phyloP scores from a whole-genome alignment of 2,113 vertebrate species.

The Phocoena phocoena region DNA sequence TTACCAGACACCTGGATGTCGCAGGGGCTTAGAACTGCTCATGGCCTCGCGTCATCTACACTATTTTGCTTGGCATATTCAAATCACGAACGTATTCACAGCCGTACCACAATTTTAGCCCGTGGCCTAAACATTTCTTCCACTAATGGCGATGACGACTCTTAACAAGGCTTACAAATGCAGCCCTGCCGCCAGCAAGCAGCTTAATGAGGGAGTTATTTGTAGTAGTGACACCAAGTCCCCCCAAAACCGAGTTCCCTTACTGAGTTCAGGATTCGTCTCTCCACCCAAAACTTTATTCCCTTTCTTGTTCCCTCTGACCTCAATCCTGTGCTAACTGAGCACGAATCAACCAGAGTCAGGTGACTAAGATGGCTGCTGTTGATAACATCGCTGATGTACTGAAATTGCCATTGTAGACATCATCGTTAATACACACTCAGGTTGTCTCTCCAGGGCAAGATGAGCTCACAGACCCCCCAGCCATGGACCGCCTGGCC shows the following conservation, averaged over 20 bases:
- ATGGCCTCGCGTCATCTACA: background rate
- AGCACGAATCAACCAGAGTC: background rate
- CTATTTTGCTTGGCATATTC: too few species aligned
- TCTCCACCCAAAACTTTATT: background rate
- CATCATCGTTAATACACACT: too few species aligned
- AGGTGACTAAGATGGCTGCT: background rate
- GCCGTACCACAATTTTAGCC: background rate
- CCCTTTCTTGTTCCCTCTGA: background rate
- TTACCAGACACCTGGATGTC: rapidly evolving
- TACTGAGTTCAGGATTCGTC: background rate
- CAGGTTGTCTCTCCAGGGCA: background rate
- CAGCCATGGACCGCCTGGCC: background rate
- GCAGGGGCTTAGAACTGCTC: background rate
- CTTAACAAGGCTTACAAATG: background rate
- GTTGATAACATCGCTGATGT: background rate
- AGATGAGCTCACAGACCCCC: background rate
- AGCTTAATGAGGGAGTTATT: background rate
- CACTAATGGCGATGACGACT: background rate
- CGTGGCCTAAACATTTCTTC: background rate
- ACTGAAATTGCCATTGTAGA: too few species aligned
- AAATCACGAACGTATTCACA: background rate
- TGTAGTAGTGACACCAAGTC: background rate
- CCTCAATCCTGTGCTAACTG: background rate
- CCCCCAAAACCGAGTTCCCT: background rate
- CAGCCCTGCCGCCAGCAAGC: background rate